Base-by-base conservation (phyloP, 2,797 vertebrate genomes). In the Chiroxiphia lanceolata region DNA sequence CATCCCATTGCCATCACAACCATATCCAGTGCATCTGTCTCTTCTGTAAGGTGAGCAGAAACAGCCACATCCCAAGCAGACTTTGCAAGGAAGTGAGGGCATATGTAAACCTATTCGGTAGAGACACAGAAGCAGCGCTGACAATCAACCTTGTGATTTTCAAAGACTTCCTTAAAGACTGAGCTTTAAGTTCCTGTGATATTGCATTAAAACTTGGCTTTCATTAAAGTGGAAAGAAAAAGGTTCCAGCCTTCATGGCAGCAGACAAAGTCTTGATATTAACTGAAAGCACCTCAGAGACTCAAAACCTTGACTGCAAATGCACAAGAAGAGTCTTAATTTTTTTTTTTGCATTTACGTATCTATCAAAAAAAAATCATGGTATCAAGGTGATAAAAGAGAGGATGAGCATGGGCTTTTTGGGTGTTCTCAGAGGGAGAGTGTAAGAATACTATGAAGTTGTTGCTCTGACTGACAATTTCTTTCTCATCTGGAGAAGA, bases 371-470 rank as follows among this genome's bases (percentile, higher is more conserved):
- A 61, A 61, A 13, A n/a, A 47, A 19, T 15, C 8, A 20, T 76
- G 33, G 14, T 7, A 5, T 20, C 29, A 48, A 60, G 13, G 31
- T 84, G 38, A 51, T 56, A 72, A 77, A 88, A 91, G 48, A 53
- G 34, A 65, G 22, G 15, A 82, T 15, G 38, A 44, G 1, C 9
- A 19, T 20, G 21, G 26, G 6, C 1, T 0, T 13, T 70, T 15
- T 9, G 21, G 15, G 9, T 67, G 6, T 76, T 91, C 75, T 64
- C 29, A 47, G 74, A 89, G 31, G 6, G 13, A 76, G 9, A 23
- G 27, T 56, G 21, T 23, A 63, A 47, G 17, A 3, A 0, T 19
- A 18, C 27, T 31, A 4, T 11, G 33, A 51, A 82, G 45, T 63
- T 76, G 54, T 22, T 86, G 54, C n/a, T 8, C 63, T 72, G 72